A percentile compares a stretch with the other conserved stretches of the same genome.
Conservation (phyloP, 2,797 vertebrate species). For the Sciaenops ocellatus region DNA sequence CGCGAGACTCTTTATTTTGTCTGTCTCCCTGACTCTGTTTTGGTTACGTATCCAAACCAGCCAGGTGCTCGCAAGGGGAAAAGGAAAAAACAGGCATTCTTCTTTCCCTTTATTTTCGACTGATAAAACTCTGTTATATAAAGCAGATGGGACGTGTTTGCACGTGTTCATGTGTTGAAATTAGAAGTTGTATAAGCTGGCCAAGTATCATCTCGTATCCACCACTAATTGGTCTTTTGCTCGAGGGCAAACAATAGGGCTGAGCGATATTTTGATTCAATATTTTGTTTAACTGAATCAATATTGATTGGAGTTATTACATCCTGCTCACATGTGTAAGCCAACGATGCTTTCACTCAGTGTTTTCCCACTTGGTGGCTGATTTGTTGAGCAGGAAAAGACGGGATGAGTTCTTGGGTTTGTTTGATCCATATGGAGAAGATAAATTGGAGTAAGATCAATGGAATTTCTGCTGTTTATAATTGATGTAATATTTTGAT, state of each 20-base stretch:
- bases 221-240: conserved; percentile 16
- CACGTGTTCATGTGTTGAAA: conserved; percentile 27
- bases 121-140: conserved; percentile 18
- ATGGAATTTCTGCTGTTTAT: background rate
- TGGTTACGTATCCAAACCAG: conserved; percentile 22
- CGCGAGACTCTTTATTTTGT: conserved; percentile 30
- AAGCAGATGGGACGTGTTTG: conserved; percentile 35
- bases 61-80: conserved; percentile 14
- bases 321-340: conserved; percentile 4
- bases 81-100: conserved; percentile 14
- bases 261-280: background rate
- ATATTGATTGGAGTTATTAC: background rate
- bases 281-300: conserved; percentile 11
- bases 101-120: conserved; percentile 31
- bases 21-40: conserved; percentile 42
- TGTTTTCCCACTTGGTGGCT: background rate
- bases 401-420: background rate
- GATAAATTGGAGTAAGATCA: conserved; percentile 1
- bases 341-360: background rate
- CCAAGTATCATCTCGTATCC: conserved; percentile 31
- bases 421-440: background rate
- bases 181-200: conserved; percentile 9
- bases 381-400: background rate
- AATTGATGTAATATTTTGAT: background rate
- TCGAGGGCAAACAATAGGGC: background rate